Percentiles rank a stretch among this genome's conserved stretches.
Conservation (phyloP, 2,113 vertebrate species). For the Varanus salvator region DNA sequence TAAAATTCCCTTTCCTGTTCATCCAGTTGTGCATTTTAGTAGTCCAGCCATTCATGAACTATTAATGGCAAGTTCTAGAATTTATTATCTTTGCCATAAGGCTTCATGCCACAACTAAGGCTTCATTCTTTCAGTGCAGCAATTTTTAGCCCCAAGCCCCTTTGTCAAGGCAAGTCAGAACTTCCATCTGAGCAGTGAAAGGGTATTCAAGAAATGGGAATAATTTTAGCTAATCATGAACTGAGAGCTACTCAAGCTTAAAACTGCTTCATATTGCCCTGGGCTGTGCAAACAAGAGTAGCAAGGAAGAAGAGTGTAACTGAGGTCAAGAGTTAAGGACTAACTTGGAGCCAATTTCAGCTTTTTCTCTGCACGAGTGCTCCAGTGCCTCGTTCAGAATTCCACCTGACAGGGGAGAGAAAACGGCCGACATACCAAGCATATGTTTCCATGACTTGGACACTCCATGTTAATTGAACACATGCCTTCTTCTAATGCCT, state of each 20-base stretch:
- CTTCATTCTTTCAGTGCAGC: conserved; percentile 38
- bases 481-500: background rate
- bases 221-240: conserved; percentile 60
- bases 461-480: background rate
- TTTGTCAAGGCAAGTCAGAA: conserved; percentile 58
- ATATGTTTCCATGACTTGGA: background rate
- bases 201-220: conserved; percentile 56
- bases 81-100: conserved; percentile 2
- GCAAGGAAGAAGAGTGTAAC: conserved; percentile 11
- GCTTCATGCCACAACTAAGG: background rate
- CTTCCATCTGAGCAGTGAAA: conserved; percentile 47
- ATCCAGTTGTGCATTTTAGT: background rate
- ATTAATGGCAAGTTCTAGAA: background rate
- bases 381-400: conserved; percentile 27
- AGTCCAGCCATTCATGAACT: background rate
- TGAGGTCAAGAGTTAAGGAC: background rate
- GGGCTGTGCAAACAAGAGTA: conserved; percentile 3
- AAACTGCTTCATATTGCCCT: conserved; percentile 34
- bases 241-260: conserved; percentile 45
- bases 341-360: conserved; percentile 2
- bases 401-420: background rate
- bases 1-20: background rate
- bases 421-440: conserved; percentile 5
- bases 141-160: conserved; percentile 54
- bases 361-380: conserved; percentile 2